Base-by-base conservation (phyloP, 2,888 invertebrate species). In the Euproctis similis region DNA sequence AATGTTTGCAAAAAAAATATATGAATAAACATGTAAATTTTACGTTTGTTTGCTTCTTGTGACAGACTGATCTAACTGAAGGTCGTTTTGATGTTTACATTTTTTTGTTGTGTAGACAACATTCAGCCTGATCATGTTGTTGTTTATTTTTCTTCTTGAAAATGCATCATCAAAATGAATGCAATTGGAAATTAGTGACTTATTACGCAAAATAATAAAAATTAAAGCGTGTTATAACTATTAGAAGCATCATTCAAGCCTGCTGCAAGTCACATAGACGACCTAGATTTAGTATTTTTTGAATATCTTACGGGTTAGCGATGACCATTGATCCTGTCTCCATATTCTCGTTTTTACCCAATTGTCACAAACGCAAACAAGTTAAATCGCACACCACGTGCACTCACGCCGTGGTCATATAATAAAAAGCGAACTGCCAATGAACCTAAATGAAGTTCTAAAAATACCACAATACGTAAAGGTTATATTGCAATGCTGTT, bases 381-480 rank as follows among this genome's bases (percentile, higher is more conserved):
- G 52, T 45, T 47, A 42, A 44, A 50, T 49, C 58, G 46, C 53
- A 42, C 38, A 66, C 53, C 81, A 81, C 80, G 80, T 81, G 80
- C 60, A 59, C 47, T 42, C 57, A 59, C 64, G 44, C 40, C 58
- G 51, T 60, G 55, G 47, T 53, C 51, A 55, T 62, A 60, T 62
- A 68, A 54, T 57, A 59, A 52, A 47, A 68, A 70, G 59, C 63
- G 52, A 57, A 60, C 62, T 71, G 73, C 72, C 77, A 74, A 77
- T 65, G 68, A 63, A 76, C 74, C n/a, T 74, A 70, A 65, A 70
- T 71, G 60, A 65, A 65, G 53, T 63, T 80, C 82, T 82, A 82
- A 72, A 82, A 82, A 82, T 82, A 82, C 50, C 72, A 68, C 74
- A 75, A 70, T 67, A 71, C 66, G 68, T 64, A 53, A 61, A 81